These are phyloP conservation scores for Adelosebastes latens DNA, from an alignment of 2,797 vertebrate genomes.

Conservation along the genomic window DNA sequence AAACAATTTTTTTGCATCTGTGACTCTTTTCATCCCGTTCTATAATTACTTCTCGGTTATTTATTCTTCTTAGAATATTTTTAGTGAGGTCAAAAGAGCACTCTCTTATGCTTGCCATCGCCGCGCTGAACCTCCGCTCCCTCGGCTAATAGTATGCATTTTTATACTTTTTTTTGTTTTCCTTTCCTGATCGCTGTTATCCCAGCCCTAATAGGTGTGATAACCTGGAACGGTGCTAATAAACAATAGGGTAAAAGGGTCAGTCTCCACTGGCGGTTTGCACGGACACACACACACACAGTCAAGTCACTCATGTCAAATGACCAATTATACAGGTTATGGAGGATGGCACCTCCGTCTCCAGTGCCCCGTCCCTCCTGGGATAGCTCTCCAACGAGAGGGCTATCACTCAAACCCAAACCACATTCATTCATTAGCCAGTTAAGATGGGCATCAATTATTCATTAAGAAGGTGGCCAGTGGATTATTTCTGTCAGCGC, in stretches of 20 bases:
- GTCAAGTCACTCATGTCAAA: constrained; percentile 84
- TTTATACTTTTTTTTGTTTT: constrained; percentile 50
- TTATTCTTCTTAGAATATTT: constrained; percentile 41
- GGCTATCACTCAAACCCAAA: constrained; percentile 83
- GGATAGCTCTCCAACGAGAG: constrained; percentile 79
- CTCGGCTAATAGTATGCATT: constrained; percentile 51
- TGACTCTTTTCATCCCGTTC: constrained; percentile 6
- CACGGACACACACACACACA: constrained; percentile 59
- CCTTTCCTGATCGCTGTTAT: constrained; percentile 62
- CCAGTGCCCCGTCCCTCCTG: constrained; percentile 78
- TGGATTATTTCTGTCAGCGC: constrained; percentile 81
- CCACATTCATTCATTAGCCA: constrained; percentile 85
- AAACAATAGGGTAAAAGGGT: constrained; percentile 78
- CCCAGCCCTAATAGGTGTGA: constrained; percentile 72
- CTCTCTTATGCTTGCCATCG: neutral
- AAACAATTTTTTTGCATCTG: constrained; percentile 29
- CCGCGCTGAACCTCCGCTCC: neutral
- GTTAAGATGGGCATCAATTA: constrained; percentile 84
- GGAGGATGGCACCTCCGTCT: constrained; percentile 83
- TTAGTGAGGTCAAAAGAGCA: constrained; percentile 19
- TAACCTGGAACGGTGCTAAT: constrained; percentile 77
- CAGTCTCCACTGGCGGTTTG: constrained; percentile 62
- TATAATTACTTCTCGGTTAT: constrained; percentile 22
- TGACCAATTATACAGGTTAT: constrained; percentile 85
- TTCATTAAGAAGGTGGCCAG: constrained; percentile 82